These are phyloP conservation scores for Brienomyrus longianalis DNA, from an alignment of 2,113 vertebrate genomes.

Conservation along the genomic window DNA sequence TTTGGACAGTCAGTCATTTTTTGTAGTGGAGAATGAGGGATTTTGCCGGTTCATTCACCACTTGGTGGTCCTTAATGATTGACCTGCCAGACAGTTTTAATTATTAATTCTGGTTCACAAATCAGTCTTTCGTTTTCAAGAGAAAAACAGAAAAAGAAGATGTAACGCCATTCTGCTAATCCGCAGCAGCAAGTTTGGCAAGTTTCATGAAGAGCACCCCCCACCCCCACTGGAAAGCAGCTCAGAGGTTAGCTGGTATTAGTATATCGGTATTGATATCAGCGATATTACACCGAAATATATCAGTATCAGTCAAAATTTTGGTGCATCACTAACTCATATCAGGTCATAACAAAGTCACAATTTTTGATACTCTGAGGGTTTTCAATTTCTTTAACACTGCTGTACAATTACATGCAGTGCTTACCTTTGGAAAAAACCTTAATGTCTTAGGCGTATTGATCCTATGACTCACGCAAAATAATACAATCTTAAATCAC, in stretches of 20 bases:
- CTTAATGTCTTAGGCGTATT: neutral
- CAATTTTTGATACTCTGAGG: neutral
- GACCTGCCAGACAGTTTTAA: neutral
- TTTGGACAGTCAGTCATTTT: neutral
- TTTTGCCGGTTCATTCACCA: neutral
- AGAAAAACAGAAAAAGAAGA: neutral
- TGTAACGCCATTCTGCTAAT: neutral
- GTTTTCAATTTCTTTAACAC: neutral
- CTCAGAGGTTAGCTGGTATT: neutral
- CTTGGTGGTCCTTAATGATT: neutral
- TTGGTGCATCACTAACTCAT: neutral
- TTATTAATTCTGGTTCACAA: neutral
- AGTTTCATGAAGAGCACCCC: neutral
- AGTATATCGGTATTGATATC: neutral
- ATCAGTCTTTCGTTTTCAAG: neutral
- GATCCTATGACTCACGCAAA: neutral
- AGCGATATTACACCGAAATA: neutral
- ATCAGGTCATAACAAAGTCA: neutral
- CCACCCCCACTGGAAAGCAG: neutral
- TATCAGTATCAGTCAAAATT: neutral
- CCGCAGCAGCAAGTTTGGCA: neutral
- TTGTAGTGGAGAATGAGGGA: neutral
- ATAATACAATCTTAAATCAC: neutral
- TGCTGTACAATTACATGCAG: neutral
- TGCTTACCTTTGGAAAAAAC: neutral